These are phyloP conservation scores for Tinea trinotella DNA, from an alignment of 2,888 invertebrate genomes.

Conservation along the genomic window DNA sequence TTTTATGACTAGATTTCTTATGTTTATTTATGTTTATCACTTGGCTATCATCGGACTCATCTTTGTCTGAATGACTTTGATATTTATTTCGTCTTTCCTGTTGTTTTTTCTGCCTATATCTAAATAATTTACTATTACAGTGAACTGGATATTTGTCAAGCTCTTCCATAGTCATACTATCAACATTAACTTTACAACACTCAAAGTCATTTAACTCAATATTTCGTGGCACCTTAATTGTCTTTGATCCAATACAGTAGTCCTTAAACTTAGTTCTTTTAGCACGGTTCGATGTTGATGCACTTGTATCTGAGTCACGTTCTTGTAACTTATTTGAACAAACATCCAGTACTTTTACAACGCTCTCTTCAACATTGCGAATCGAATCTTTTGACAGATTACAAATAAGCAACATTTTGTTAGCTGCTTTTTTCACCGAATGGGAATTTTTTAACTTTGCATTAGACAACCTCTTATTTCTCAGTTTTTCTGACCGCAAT, in stretches of 20 bases:
- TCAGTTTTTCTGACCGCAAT: slow-evolving; percentile 49
- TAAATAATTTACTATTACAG: slow-evolving; percentile 45
- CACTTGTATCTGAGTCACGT: no score
- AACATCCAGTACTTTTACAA: slow-evolving; percentile 42
- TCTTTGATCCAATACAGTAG: slow-evolving; percentile 32
- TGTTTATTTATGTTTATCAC: no score
- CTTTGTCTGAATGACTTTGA: no score
- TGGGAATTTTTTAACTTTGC: slow-evolving; percentile 49
- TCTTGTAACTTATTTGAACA: no score
- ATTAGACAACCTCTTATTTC: slow-evolving; percentile 47
- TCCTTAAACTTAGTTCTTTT: no score
- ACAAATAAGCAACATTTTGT: slow-evolving; percentile 57
- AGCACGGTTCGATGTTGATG: no score
- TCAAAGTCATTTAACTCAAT: slow-evolving; percentile 46
- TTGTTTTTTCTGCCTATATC: slow-evolving; percentile 24
- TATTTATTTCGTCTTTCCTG: no score
- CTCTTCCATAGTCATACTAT: slow-evolving; percentile 35
- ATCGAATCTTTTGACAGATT: slow-evolving; percentile 62
- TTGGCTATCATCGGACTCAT: no score
- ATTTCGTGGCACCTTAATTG: slow-evolving; percentile 43
- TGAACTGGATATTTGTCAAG: slow-evolving; percentile 51
- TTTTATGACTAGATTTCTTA: no score
- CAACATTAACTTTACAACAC: slow-evolving; percentile 45
- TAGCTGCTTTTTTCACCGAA: slow-evolving; percentile 54
- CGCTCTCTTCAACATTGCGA: slow-evolving; percentile 52